Conservation (phyloP, 2,888 invertebrate genomes). For the Cheilosia pagana region DNA sequence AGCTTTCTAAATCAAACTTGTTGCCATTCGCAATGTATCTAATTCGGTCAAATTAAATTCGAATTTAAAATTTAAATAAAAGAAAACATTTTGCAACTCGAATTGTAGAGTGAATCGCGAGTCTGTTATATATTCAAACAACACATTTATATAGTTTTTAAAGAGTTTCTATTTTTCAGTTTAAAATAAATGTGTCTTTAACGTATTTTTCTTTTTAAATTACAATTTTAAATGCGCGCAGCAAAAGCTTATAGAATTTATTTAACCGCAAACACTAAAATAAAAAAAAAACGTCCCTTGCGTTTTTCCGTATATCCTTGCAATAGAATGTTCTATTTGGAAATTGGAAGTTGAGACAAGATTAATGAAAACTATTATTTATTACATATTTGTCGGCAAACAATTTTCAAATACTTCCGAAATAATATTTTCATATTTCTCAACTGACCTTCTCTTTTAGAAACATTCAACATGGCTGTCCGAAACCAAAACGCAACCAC, state of each 20-base stretch:
- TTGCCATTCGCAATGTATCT: conserved; percentile 11
- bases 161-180: conserved; percentile 39
- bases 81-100: conserved; percentile 39
- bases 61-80: neutral
- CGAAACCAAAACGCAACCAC: conserved; percentile 49
- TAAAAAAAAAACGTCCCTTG: neutral
- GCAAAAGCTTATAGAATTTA: neutral
- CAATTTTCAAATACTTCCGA: neutral
- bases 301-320: no score
- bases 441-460: conserved; percentile 46
- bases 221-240: conserved; percentile 45
- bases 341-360: conserved; percentile 47
- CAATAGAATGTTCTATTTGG: neutral
- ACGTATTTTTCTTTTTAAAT: no score
- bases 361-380: conserved; percentile 47
- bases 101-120: conserved; percentile 58
- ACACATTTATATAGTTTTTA: conserved; percentile 22
- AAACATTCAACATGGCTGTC: conserved; percentile 70
- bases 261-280: neutral
- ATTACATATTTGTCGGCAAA: conserved; percentile 36
- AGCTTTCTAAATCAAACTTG: neutral
- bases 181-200: neutral
- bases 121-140: conserved; percentile 69
- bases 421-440: conserved; percentile 50
- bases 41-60: no score